Evolutionary conservation across 2,888 invertebrate species (phyloP).

Genomic region (Leptinotarsa peninsularis): DNA sequence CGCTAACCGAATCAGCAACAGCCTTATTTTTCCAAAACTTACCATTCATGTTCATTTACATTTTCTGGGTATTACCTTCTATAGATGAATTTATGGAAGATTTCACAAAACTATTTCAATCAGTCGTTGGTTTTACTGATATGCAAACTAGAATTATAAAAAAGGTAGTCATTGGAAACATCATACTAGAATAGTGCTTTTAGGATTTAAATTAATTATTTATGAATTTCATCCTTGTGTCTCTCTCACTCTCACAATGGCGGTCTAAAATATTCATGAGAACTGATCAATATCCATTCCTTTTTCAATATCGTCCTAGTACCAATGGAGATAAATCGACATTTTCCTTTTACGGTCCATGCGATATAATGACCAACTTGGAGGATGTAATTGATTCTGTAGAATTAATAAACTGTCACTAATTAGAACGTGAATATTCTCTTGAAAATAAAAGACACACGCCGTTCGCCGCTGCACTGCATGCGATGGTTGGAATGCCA

Average conservation of each 20-base stretch:
- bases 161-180: too few species aligned
- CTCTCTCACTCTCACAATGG: neutral
- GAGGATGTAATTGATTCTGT: constrained; percentile 36
- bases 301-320: constrained; percentile 35
- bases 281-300: constrained; percentile 18
- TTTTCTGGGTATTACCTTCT: too few species aligned
- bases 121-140: too few species aligned
- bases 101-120: too few species aligned
- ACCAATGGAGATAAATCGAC: constrained; percentile 34
- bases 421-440: constrained; percentile 35
- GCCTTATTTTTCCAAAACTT: too few species aligned
- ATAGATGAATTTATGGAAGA: too few species aligned
- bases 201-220: neutral
- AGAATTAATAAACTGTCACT: constrained; percentile 40
- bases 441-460: constrained; percentile 5
- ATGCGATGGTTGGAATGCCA: constrained; percentile 1
- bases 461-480: constrained; percentile 1
- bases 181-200: too few species aligned
- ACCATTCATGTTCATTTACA: too few species aligned
- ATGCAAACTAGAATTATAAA: too few species aligned
- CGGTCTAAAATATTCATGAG: neutral
- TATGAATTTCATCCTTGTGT: neutral
- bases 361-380: constrained; percentile 36
- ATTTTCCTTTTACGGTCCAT: constrained; percentile 36
- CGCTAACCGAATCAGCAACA: too few species aligned